Conservation (phyloP, 2,113 vertebrate genomes). For the Panthera uncia region DNA sequence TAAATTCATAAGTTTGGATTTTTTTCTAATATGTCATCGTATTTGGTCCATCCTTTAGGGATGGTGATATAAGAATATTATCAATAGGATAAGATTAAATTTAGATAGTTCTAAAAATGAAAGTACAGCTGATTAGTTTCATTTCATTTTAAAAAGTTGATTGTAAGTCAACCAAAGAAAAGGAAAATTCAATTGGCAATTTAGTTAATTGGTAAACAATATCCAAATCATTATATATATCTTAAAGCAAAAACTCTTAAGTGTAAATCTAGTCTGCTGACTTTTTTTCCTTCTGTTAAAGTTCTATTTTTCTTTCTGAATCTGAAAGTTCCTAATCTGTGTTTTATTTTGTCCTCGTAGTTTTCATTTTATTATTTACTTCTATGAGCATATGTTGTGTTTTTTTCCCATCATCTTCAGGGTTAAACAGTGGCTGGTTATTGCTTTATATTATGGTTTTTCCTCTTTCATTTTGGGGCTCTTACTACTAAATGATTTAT, state of each 20-base stretch:
- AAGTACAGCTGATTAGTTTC: neutral
- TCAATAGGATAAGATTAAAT: neutral
- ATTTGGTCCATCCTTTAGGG: neutral
- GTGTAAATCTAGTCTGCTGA: neutral
- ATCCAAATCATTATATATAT: neutral
- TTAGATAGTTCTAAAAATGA: neutral
- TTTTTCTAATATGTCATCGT: neutral
- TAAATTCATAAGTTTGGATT: conserved; percentile 16
- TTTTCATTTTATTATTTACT: neutral
- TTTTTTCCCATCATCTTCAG: neutral
- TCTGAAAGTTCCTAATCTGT: neutral
- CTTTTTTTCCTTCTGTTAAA: neutral
- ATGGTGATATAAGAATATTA: neutral
- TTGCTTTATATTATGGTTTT: neutral
- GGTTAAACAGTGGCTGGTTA: neutral
- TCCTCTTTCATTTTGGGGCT: neutral
- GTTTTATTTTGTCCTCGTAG: neutral
- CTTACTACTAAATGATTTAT: neutral
- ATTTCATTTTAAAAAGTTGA: neutral
- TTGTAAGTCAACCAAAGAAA: neutral
- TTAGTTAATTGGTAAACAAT: neutral
- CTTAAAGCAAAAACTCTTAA: neutral
- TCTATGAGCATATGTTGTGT: neutral
- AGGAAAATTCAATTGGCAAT: neutral
- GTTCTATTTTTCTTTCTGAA: neutral